A percentile compares a stretch with the other conserved stretches of the same genome.
Evolutionary conservation across 2,888 invertebrate species (phyloP).

Genomic region (Branchellion lobata): DNA sequence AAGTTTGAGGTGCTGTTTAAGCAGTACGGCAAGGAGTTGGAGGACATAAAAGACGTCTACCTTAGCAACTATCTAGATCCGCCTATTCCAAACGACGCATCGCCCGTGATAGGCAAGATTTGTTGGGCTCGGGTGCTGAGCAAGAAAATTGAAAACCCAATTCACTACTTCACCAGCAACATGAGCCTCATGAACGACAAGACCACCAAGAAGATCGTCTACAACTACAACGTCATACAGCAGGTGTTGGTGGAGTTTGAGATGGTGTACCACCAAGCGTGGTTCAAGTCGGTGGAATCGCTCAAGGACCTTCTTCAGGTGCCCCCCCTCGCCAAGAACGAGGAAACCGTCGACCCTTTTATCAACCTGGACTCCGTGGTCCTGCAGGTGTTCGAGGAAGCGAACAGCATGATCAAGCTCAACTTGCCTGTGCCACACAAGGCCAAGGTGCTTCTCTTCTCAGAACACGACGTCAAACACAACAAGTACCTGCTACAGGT

Average conservation of each 20-base stretch:
- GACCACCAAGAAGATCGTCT: conserved; percentile 57
- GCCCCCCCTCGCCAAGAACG: conserved; percentile 73
- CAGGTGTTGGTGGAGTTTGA: conserved; percentile 81
- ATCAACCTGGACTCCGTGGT: conserved; percentile 73
- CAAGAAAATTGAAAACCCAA: conserved; percentile 73
- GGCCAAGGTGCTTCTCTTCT: conserved; percentile 71
- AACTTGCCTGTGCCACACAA: conserved; percentile 75
- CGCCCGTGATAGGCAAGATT: conserved; percentile 78
- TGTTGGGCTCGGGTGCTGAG: conserved; percentile 80
- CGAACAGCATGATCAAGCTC: conserved; percentile 78
- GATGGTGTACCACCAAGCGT: conserved; percentile 77
- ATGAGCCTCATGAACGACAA: conserved; percentile 55
- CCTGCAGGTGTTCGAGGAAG: conserved; percentile 74
- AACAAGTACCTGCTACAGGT: conserved; percentile 70
- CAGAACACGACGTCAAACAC: conserved; percentile 63
- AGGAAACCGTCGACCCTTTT: conserved; percentile 68
- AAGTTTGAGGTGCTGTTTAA: conserved; percentile 62
- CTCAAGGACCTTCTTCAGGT: conserved; percentile 68
- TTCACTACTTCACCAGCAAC: conserved; percentile 67
- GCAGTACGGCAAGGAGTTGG: conserved; percentile 57
- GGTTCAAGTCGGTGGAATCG: conserved; percentile 75
- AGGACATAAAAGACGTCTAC: conserved; percentile 54
- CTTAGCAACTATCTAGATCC: conserved; percentile 69
- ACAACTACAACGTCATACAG: conserved; percentile 74
- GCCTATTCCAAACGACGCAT: conserved; percentile 73